phyloP scores from a whole-genome alignment of 2,888 invertebrate genomes.

The Rapana venosa region DNA sequence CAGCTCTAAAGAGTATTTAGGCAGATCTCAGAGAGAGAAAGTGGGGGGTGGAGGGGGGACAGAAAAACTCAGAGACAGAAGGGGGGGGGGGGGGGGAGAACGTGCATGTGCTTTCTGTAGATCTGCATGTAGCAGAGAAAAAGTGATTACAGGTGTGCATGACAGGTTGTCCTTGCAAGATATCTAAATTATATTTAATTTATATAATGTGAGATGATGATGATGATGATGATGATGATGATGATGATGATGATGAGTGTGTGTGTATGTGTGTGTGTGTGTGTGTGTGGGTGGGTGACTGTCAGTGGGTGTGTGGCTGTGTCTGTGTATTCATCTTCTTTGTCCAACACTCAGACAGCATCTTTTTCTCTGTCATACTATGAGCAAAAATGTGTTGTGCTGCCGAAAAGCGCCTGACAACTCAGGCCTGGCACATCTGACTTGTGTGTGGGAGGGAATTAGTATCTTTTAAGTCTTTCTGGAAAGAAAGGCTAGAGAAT shows the following conservation, averaged over 20 bases:
- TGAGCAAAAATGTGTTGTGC: no score
- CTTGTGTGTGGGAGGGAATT: no score
- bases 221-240: not conserved
- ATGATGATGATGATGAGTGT: not conserved
- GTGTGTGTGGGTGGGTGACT: not conserved
- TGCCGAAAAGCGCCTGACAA: no score
- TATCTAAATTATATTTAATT: not conserved
- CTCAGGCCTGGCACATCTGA: no score
- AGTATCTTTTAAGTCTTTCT: no score
- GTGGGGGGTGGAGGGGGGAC: not conserved
- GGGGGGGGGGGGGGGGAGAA: not conserved
- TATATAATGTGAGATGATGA: not conserved
- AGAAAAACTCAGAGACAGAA: not conserved
- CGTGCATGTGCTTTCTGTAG: not conserved
- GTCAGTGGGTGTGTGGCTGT: not conserved
- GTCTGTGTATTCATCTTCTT: not conserved
- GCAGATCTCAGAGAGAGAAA: not conserved
- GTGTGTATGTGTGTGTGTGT: constrained; percentile 10
- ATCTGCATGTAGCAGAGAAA: not conserved
- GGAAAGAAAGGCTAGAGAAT: no score
- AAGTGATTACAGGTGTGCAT: not conserved
- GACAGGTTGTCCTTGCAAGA: no score
- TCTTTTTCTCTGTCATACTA: no score
- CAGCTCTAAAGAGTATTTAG: not conserved
- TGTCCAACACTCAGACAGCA: not conserved